A percentile compares a stretch with the other conserved stretches of the same genome.
Conservation (phyloP, 2,113 vertebrate species). For the Trogon melanurus region DNA sequence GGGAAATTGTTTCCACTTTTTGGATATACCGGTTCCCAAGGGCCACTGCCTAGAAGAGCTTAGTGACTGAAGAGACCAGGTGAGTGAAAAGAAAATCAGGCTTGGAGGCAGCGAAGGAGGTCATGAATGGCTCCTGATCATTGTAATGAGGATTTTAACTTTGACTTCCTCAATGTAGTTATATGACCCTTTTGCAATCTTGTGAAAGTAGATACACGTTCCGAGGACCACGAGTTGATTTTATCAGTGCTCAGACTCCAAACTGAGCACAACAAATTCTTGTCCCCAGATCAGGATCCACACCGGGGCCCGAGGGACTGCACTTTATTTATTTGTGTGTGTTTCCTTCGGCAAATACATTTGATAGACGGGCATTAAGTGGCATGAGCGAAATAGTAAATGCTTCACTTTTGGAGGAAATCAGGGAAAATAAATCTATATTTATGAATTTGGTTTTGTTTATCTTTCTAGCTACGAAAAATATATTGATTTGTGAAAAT, state of each 20-base stretch:
- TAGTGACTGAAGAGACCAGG: background rate
- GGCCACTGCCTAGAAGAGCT: background rate
- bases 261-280: background rate
- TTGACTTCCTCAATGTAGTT: background rate
- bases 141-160: background rate
- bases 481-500: slow-evolving; percentile 35
- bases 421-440: background rate
- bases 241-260: background rate
- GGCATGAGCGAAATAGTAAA: background rate
- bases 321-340: background rate
- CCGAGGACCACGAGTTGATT: background rate
- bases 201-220: background rate
- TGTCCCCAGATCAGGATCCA: background rate
- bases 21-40: background rate
- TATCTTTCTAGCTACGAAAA: background rate
- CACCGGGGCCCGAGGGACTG: background rate
- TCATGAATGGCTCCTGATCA: background rate
- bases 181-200: background rate
- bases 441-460: background rate
- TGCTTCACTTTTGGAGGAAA: background rate
- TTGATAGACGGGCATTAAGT: background rate
- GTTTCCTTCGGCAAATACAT: background rate
- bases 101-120: background rate
- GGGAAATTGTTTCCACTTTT: background rate
- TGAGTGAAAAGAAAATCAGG: background rate